A percentile compares a stretch with the other conserved stretches of the same genome.
Conservation (phyloP, 2,888 invertebrate species). For the Aplocera efformata region DNA sequence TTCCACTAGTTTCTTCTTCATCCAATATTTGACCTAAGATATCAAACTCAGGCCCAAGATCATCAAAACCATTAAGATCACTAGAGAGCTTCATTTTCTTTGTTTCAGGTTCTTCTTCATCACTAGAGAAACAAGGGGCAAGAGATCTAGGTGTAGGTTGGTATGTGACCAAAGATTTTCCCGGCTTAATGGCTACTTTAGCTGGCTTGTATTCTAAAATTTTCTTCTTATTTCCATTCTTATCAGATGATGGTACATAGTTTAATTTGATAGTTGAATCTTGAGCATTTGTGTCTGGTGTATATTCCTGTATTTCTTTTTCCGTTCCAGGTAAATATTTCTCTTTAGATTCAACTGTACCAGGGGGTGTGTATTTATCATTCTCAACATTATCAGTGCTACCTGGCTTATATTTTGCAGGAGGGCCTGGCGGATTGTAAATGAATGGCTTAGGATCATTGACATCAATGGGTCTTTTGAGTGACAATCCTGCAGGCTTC, state of each 20-base stretch:
- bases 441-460: constrained; percentile 66
- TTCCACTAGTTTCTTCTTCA: constrained; percentile 55
- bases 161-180: constrained; percentile 55
- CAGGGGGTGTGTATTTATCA: constrained; percentile 68
- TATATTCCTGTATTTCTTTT: constrained; percentile 59
- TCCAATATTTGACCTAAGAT: constrained; percentile 74
- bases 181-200: constrained; percentile 52
- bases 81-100: constrained; percentile 62
- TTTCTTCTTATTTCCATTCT: constrained; percentile 58
- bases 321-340: constrained; percentile 68
- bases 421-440: constrained; percentile 55
- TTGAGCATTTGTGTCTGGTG: constrained; percentile 49
- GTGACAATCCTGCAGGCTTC: constrained; percentile 60
- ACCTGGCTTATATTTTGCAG: constrained; percentile 64
- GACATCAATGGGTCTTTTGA: constrained; percentile 57
- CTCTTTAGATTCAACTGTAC: constrained; percentile 55
- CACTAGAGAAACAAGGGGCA: constrained; percentile 74
- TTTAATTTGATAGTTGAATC: constrained; percentile 47
- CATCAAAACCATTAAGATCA: constrained; percentile 70
- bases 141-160: constrained; percentile 69
- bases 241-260: constrained; percentile 72
- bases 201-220: constrained; percentile 69
- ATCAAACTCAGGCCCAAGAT: constrained; percentile 74
- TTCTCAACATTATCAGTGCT: constrained; percentile 50
- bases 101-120: constrained; percentile 66